phyloP scores from a whole-genome alignment of 2,888 invertebrate species.

The Macroteleia sp. region DNA sequence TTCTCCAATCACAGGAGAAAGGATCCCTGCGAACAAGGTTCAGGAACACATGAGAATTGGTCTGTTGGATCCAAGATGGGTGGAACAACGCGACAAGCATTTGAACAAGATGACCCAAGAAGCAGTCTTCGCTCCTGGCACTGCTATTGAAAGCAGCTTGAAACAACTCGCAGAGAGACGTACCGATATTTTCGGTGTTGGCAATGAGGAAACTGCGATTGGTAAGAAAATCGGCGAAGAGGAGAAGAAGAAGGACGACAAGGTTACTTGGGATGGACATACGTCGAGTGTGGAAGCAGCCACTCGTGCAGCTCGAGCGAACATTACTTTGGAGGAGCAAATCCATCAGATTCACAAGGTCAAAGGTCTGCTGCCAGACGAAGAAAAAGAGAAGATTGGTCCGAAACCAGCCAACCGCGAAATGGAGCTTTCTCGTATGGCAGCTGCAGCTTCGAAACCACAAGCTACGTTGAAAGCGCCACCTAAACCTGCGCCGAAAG shows the following conservation, averaged over 20 bases:
- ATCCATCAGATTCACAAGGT: conserved; percentile 99
- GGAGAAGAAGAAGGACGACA: conserved; percentile 93
- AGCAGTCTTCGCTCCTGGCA: conserved; percentile 90
- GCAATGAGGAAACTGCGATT: conserved; percentile 99
- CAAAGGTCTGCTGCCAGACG: conserved; percentile 96
- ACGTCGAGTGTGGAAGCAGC: conserved; percentile 98
- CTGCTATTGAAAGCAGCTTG: conserved; percentile 97
- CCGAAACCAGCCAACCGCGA: conserved; percentile 89
- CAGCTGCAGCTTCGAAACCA: conserved; percentile 80
- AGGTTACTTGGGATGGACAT: conserved; percentile 99
- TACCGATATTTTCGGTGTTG: conserved; percentile 99
- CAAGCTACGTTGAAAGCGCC: conserved; percentile 81
- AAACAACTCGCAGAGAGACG: conserved; percentile 98
- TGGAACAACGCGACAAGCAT: conserved; percentile 97
- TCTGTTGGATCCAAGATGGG: conserved; percentile 97
- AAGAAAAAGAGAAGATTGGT: conserved; percentile 98
- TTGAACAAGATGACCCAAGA: conserved; percentile 97
- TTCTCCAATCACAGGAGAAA: conserved; percentile 99
- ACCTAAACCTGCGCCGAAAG: conserved; percentile 81
- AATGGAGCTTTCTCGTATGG: conserved; percentile 80
- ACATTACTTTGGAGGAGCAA: conserved; percentile 97
- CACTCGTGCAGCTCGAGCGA: conserved; percentile 95
- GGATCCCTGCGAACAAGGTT: conserved; percentile 98
- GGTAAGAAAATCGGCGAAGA: conserved; percentile 97
- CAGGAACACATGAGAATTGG: conserved; percentile 99